A percentile compares a stretch with the other conserved stretches of the same genome.
Evolutionary conservation across 1,140 invertebrate genomes (phyloP).

Genomic region (Acromyrmex charruanus): DNA sequence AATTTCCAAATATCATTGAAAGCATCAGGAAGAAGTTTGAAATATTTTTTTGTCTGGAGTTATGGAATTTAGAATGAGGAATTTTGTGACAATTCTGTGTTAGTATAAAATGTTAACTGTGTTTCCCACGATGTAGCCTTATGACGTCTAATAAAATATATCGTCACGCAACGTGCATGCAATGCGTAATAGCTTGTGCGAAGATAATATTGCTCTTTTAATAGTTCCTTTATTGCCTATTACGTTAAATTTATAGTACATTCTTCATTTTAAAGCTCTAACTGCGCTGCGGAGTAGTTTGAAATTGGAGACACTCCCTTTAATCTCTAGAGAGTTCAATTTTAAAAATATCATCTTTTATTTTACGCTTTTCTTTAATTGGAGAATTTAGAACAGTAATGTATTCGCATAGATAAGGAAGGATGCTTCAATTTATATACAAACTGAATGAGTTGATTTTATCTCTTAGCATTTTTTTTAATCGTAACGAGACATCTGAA

Average conservation of each 20-base stretch:
- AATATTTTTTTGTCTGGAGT: too few relatives aligned
- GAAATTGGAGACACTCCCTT: neutral
- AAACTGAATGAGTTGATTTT: neutral
- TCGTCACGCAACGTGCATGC: constrained; percentile 26
- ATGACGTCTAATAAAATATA: constrained; percentile 43
- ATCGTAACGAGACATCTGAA: neutral
- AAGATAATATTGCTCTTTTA: constrained; percentile 46
- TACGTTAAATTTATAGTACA: constrained; percentile 53
- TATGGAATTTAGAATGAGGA: too few relatives aligned
- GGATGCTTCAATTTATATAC: neutral
- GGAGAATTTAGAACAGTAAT: neutral
- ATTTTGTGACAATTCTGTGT: too few relatives aligned
- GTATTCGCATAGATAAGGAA: neutral
- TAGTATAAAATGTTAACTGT: neutral
- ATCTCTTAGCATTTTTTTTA: constrained; percentile 12
- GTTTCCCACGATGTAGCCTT: constrained; percentile 32
- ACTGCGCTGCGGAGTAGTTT: constrained; percentile 6
- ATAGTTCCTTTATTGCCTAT: constrained; percentile 46
- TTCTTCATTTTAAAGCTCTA: constrained; percentile 46
- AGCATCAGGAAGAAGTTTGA: too few relatives aligned
- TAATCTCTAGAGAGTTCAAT: neutral
- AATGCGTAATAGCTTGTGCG: constrained; percentile 40
- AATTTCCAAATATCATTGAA: too few relatives aligned
- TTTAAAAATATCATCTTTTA: neutral
- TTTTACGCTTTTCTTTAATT: neutral